These are phyloP conservation scores for Meleagris gallopavo DNA, from an alignment of 2,113 vertebrate genomes.

Conservation along the genomic window DNA sequence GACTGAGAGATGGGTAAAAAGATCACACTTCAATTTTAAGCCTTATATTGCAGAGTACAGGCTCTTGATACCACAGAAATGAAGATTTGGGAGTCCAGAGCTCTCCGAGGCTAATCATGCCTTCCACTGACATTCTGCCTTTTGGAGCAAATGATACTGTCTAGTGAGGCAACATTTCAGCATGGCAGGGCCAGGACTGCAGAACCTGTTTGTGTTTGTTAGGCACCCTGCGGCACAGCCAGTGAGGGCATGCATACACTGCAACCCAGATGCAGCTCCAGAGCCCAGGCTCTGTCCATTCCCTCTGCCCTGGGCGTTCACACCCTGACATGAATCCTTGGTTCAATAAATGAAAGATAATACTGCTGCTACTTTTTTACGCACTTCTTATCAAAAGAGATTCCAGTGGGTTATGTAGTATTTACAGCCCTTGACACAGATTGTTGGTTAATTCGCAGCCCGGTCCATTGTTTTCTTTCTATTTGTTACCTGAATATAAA, in stretches of 20 bases:
- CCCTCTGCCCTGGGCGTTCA: neutral
- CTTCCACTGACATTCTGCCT: neutral
- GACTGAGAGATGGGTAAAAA: neutral
- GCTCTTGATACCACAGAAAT: neutral
- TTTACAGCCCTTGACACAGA: neutral
- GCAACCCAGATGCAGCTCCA: fast-evolving
- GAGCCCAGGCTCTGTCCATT: neutral
- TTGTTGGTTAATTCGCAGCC: neutral
- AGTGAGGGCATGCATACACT: neutral
- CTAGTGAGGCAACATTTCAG: neutral
- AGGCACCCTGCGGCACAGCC: neutral
- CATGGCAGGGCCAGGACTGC: neutral
- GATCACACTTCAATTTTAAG: neutral
- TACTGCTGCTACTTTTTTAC: neutral
- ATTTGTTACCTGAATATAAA: neutral
- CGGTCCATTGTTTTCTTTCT: neutral
- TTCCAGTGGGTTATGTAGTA: neutral
- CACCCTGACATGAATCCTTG: neutral
- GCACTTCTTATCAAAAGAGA: neutral
- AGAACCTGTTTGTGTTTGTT: slow-evolving; percentile 2
- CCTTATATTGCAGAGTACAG: neutral
- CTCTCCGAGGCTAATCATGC: neutral
- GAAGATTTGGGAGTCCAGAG: neutral
- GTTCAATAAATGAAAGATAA: neutral
- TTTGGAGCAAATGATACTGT: neutral